A percentile compares a stretch with the other conserved stretches of the same genome.
phyloP scores from a whole-genome alignment of 2,113 vertebrate genomes.

The Motacilla alba region DNA sequence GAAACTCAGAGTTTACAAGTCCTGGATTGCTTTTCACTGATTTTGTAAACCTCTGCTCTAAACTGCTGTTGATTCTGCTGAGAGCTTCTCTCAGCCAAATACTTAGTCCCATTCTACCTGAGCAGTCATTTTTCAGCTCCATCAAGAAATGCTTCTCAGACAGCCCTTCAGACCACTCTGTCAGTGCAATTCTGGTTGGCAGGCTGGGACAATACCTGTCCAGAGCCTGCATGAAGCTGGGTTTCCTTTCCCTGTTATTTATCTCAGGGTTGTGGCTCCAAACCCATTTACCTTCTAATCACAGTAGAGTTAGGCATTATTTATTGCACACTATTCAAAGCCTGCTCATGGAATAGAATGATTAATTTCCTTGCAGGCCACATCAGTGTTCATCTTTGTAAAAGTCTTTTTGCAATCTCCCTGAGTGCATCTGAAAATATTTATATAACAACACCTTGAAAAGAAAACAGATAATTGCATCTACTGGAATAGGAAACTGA shows the following conservation, averaged over 20 bases:
- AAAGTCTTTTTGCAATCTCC: not conserved
- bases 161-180: not conserved
- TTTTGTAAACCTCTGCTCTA: not conserved
- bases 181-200: not conserved
- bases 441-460: not conserved
- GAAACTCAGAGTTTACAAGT: not conserved
- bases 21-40: not conserved
- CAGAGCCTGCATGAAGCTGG: not conserved
- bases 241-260: not conserved
- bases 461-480: not conserved
- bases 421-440: not conserved
- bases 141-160: not conserved
- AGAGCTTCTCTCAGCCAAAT: not conserved
- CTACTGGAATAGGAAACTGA: not conserved
- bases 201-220: not conserved
- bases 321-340: conserved; percentile 2
- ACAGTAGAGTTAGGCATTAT: not conserved
- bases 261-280: not conserved
- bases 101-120: not conserved
- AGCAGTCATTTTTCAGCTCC: not conserved
- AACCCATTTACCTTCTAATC: not conserved
- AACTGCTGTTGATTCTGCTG: not conserved
- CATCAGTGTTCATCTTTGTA: not conserved
- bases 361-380: not conserved
- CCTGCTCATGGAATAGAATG: not conserved